phyloP scores from a whole-genome alignment of 2,797 vertebrate genomes.

The Nannoperca australis region DNA sequence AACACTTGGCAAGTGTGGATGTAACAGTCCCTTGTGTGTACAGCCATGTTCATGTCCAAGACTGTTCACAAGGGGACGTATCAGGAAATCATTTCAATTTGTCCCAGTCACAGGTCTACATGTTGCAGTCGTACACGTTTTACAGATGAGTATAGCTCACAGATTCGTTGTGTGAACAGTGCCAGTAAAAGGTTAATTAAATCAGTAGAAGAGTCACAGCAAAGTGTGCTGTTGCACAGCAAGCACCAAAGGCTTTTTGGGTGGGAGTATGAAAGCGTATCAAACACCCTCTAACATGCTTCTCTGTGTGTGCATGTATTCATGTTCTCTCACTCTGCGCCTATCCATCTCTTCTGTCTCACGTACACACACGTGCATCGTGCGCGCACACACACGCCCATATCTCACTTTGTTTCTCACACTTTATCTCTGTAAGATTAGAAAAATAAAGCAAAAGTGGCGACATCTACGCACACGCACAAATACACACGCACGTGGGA shows the following conservation, averaged over 20 bases:
- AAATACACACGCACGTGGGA: slow-evolving; percentile 26
- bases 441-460: slow-evolving; percentile 47
- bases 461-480: slow-evolving; percentile 29
- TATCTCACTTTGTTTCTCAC: slow-evolving; percentile 61
- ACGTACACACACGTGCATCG: not conserved
- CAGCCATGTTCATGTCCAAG: slow-evolving; percentile 3
- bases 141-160: slow-evolving; percentile 48
- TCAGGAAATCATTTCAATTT: slow-evolving; percentile 55
- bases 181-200: slow-evolving; percentile 81
- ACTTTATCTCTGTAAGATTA: slow-evolving; percentile 62
- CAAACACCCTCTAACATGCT: slow-evolving; percentile 65
- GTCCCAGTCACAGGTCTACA: slow-evolving; percentile 49
- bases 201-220: slow-evolving; percentile 72
- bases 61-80: slow-evolving; percentile 31
- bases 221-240: slow-evolving; percentile 71
- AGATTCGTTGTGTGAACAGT: slow-evolving; percentile 63
- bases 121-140: slow-evolving; percentile 42
- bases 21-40: not conserved
- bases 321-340: slow-evolving; percentile 53
- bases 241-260: slow-evolving; percentile 73
- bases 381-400: not conserved
- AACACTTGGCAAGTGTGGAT: slow-evolving; percentile 1
- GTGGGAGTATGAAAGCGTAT: slow-evolving; percentile 74
- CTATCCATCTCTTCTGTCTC: slow-evolving; percentile 31
- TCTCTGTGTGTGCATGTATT: slow-evolving; percentile 52